Evolutionary conservation across 2,797 vertebrate genomes (phyloP), one percentile per base, ranked within the genome.

Genomic region (Leptoclinus maculatus): DNA sequence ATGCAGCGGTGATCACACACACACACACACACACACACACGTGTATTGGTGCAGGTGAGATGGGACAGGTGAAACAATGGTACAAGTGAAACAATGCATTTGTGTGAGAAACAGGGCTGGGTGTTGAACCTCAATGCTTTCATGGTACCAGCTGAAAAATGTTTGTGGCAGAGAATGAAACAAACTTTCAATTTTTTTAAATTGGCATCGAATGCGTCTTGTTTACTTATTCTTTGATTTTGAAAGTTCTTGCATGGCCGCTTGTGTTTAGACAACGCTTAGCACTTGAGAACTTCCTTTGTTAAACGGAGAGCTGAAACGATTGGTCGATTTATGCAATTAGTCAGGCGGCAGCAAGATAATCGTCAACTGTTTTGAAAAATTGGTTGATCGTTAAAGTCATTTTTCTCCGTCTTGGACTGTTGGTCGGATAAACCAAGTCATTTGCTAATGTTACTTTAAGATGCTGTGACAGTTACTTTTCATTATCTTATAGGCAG

Each of bases 1-100:
- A 88, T 91, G 88, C 91, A 66, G 1, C 2, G 59, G 63, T 84
- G 80, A 60, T 27, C 39, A 65, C 73, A 34, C 32, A 34, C 32
- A 34, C 32, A 34, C 32, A 34, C 32, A 34, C 32, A 34, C 32
- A 32, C 32, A 75, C 47, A 64, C 16, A 75, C 45, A 62, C 16
- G 69, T 62, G 47, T 45, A n/a, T 5, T 11, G 36, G n/a, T n/a
- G 64, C 39, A 17, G 56, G 69, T 39, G 0, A 32, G 60, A 68
- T 66, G 21, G 39, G 23, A 13, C 8, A 62, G 36, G 34, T 32
- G 43, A 38, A 11, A 13, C 64, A 63, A n/a, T n/a, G 47, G 38
- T 54, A 14, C 32, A 9, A 8, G 14, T 43, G 29, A 43, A 66
- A 29, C 4, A 14, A 57, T 41, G 6, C 14, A 41, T 69, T 67